Percentiles rank a stretch among this genome's conserved stretches.
Conservation (phyloP, 2,797 vertebrate species). For the Alouatta caraya region DNA sequence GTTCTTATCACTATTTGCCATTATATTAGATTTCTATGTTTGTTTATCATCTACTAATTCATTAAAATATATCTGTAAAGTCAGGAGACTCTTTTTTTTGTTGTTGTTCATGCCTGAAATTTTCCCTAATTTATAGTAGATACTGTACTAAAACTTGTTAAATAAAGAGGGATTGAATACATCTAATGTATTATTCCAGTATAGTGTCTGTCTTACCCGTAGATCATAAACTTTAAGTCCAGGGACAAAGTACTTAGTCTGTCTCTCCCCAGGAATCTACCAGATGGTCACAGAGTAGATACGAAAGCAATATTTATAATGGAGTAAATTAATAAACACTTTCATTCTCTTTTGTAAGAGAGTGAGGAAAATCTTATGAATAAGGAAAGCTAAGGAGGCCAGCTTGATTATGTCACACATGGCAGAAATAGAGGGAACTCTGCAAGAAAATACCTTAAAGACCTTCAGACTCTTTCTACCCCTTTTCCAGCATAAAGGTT, state of each 20-base stretch:
- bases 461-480: conserved; percentile 45
- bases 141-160: background rate
- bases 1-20: background rate
- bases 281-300: background rate
- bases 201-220: background rate
- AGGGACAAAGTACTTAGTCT: background rate
- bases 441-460: conserved; percentile 50
- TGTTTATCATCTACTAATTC: background rate
- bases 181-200: background rate
- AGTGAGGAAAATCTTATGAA: conserved; percentile 15
- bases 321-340: background rate
- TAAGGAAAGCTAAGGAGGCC: conserved; percentile 17
- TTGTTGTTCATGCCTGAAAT: background rate
- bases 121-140: background rate
- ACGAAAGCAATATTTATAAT: background rate
- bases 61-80: background rate
- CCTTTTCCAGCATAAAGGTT: conserved; percentile 58
- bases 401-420: background rate
- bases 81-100: background rate
- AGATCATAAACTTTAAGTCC: background rate
- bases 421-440: conserved; percentile 10
- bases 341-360: conserved; percentile 32
- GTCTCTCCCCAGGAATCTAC: background rate
- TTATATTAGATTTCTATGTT: background rate
- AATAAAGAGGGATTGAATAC: background rate